Conservation (phyloP, 2,113 vertebrate species). For the Cryptomyrus ogoouensis region DNA sequence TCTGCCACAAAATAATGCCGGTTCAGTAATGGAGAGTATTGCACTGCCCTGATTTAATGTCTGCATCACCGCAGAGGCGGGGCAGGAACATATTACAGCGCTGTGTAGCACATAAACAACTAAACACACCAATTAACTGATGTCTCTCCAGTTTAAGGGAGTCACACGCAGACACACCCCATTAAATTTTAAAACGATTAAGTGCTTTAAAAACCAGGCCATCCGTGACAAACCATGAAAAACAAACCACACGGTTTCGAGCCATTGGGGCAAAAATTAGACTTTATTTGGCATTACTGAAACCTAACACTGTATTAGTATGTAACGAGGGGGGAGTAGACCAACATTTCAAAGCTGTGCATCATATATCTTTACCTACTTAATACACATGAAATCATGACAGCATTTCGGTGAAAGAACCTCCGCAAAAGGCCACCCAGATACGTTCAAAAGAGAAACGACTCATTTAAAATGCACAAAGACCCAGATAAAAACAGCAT, state of each 20-base stretch:
- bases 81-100: not conserved
- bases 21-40: not conserved
- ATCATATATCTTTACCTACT: not conserved
- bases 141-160: not conserved
- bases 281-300: not conserved
- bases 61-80: not conserved
- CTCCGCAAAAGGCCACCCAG: not conserved
- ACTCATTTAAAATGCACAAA: not conserved
- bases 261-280: not conserved
- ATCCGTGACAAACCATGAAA: not conserved
- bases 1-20: not conserved
- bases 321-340: not conserved
- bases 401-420: not conserved
- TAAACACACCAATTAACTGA: not conserved
- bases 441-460: not conserved
- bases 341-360: not conserved
- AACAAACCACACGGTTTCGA: not conserved
- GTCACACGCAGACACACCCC: not conserved
- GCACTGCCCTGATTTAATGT: not conserved
- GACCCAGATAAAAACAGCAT: not conserved
- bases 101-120: not conserved
- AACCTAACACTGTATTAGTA: not conserved
- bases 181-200: not conserved
- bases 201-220: slow-evolving; percentile 1
- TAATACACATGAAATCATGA: not conserved